Percentiles rank a stretch among this genome's conserved stretches.
Conservation (phyloP, 2,797 vertebrate species). For the Kryptopterus vitreolus region DNA sequence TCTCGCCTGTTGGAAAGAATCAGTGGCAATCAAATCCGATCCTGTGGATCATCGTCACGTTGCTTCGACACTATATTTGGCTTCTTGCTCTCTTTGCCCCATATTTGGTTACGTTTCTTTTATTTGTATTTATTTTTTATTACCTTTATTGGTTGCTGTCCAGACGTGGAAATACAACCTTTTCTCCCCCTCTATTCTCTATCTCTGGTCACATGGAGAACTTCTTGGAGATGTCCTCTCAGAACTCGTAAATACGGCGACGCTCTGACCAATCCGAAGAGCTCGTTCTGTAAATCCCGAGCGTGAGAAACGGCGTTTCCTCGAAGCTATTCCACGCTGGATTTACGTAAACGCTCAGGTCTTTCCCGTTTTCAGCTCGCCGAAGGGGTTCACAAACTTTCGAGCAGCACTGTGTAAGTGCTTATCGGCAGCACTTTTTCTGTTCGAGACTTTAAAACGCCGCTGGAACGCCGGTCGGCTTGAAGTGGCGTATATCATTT, state of each 20-base stretch:
- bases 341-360: too few relatives aligned
- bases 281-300: too few relatives aligned
- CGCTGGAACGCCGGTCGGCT: neutral
- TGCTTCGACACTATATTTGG: neutral
- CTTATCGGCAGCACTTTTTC: neutral
- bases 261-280: too few relatives aligned
- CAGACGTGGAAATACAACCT: neutral
- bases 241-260: neutral
- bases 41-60: neutral
- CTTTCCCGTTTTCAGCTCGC: too few relatives aligned
- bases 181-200: neutral
- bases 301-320: too few relatives aligned
- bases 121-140: neutral
- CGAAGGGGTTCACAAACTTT: too few relatives aligned
- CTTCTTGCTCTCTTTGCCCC: neutral
- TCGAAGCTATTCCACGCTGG: too few relatives aligned
- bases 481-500: neutral
- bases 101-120: neutral
- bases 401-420: too few relatives aligned
- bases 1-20: neutral
- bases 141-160: neutral
- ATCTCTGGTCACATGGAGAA: neutral
- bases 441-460: neutral
- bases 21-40: neutral
- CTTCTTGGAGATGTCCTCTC: neutral